Evolutionary conservation across 2,113 vertebrate species (phyloP), one percentile per base, ranked within the genome.

Genomic region (Tursiops truncatus): DNA sequence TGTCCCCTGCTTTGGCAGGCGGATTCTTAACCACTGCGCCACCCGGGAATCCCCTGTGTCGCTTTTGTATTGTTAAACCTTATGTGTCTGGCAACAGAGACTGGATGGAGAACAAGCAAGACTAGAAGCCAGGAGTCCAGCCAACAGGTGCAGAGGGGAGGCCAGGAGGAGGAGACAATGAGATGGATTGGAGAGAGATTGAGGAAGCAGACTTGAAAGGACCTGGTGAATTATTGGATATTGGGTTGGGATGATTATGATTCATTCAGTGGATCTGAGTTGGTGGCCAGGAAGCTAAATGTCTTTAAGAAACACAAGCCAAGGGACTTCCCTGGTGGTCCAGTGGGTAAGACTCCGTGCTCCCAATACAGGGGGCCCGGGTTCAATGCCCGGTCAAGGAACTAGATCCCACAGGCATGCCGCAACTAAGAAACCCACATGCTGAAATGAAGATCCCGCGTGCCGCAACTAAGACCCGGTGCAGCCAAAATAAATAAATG

Each of bases 241-340:
- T 26, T n/a, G 67, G 60, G 44, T 80, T 81, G 73, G 50, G 65
- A 8, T 8, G 28, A 25, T 28, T 47, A 60, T 26, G 65, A 91
- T n/a, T 74, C n/a, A 93, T 38, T 70, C 31, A 44, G 1, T 5
- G 41, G 20, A 36, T 63, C 74, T 31, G 44, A 91, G 53, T 3
- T 53, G 17, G 81, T 89, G 33, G 25, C 74, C 85, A 31, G 68
- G 44, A 95, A 63, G 28, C 23, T 73, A 47, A 90, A 62, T 31
- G 14, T 80, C 44, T 91, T 84, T 85, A 68, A 79, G 53, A 92
- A 85, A 71, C 17, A 56, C 44, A 74, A 74, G 71, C 53, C 53
- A 53, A 53, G 53, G 53, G 53, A 53, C 53, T 53, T 53, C 15
- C 53, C 53, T 53, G 53, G 53, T 53, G 15, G 17, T 53, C 53